Base-by-base conservation (phyloP, 2,797 vertebrate species). In the Sebastes iracundus region DNA sequence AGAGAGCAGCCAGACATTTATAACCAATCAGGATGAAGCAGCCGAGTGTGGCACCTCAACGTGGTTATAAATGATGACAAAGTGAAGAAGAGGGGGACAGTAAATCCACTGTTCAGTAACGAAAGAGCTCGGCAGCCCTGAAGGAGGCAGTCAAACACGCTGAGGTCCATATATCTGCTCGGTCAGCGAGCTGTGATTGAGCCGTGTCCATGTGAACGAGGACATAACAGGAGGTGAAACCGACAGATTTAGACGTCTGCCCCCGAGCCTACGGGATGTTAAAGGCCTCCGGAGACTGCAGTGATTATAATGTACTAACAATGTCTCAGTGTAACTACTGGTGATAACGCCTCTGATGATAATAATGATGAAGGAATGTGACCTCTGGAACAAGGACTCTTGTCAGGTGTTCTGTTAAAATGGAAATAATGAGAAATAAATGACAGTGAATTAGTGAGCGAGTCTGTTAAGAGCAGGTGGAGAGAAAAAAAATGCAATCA, bases 301-400 rank as follows among this genome's bases (percentile, higher is more conserved):
- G 65, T 75, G 63, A 78, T 82, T 63, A 84, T 46, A 69, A 80
- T 16, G 60, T 35, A 38, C 13, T 72, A 55, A 79, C 49, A 67
- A 68, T 58, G 66, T 58, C 32, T 63, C 30, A 2, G 68, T 35
- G 38, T 75, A 80, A 64, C 71, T 59, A 3, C 79, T 12, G 38
- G n/a, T 59, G 75, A 76, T 79, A 67, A 79, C 22, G 23, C 62
- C 22, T 23, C 42, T 71, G 79, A 64, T 78, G 70, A 68, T 75
- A 18, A 76, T 78, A 67, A 73, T 59, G 71, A 76, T 71, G 56
- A 53, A 73, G 58, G 55, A 20, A 77, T 30, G 8, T 74, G 78
- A 86, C 77, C 82, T 72, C 68, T 59, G 42, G 38, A 90, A 80
- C 62, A 61, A 75, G 33, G 71, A 46, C 56, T 68, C 62, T 5